phyloP scores from a whole-genome alignment of 2,888 invertebrate genomes.

The Corythucha ciliata region DNA sequence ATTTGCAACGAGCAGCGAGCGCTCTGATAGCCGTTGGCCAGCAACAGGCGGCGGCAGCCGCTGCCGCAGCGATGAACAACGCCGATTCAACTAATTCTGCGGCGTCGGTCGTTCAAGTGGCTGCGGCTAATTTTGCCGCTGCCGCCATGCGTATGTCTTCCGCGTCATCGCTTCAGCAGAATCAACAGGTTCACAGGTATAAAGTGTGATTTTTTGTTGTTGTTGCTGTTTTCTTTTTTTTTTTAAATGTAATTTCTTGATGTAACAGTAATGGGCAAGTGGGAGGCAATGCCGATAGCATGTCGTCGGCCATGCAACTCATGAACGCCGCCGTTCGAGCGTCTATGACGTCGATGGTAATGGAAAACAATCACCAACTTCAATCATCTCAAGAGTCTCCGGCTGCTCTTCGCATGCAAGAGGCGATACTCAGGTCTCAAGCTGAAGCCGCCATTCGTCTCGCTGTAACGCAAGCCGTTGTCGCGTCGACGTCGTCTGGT shows the following conservation, averaged over 20 bases:
- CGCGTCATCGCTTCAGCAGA: conserved; percentile 34
- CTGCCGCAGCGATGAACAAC: conserved; percentile 50
- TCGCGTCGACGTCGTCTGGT: conserved; percentile 40
- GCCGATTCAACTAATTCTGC: conserved; percentile 43
- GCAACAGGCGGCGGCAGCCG: conserved; percentile 43
- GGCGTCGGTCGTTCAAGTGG: conserved; percentile 58
- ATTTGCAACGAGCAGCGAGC: conserved; percentile 37
- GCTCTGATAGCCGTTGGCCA: conserved; percentile 36
- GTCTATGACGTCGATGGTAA: conserved; percentile 45
- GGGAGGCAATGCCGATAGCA: conserved; percentile 34
- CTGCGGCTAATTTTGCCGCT: conserved; percentile 64
- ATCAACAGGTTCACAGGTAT: conserved; percentile 34
- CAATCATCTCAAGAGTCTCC: conserved; percentile 42
- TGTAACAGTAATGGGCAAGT: conserved; percentile 34
- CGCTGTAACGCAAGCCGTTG: conserved; percentile 62
- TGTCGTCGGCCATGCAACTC: conserved; percentile 44
- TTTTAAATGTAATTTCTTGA: background rate
- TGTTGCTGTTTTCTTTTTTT: background rate
- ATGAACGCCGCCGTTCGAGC: conserved; percentile 47
- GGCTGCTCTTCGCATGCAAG: conserved; percentile 46
- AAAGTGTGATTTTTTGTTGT: background rate
- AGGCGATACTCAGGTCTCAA: conserved; percentile 70
- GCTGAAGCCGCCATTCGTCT: conserved; percentile 74
- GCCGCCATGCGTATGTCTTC: conserved; percentile 56
- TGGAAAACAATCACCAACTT: conserved; percentile 33